These are phyloP conservation scores for Pseudonaja textilis DNA, from an alignment of 2,113 vertebrate species.

Conservation along the genomic window DNA sequence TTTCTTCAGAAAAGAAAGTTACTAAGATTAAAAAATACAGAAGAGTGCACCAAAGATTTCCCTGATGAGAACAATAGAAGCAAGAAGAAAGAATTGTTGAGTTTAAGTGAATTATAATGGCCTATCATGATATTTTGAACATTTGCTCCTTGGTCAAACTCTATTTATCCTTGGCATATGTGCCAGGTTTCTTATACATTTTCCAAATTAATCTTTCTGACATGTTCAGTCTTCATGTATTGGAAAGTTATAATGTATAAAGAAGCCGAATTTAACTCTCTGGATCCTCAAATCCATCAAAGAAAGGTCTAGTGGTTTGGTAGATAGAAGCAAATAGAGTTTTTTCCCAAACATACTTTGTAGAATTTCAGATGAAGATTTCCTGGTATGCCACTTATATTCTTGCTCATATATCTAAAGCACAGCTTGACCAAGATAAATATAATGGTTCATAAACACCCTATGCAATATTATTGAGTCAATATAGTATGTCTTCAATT, in stretches of 20 bases:
- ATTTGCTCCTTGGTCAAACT: not conserved
- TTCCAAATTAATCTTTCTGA: not conserved
- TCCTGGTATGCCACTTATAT: not conserved
- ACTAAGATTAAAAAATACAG: slow-evolving; percentile 50
- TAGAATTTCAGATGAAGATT: not conserved
- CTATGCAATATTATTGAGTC: not conserved
- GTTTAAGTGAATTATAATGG: not conserved
- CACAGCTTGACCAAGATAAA: not conserved
- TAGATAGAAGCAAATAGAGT: not conserved
- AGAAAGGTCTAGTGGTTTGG: not conserved
- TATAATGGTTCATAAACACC: not conserved
- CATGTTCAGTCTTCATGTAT: slow-evolving; percentile 2
- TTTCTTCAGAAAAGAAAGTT: slow-evolving; percentile 41
- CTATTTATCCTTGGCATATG: not conserved
- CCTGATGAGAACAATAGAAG: slow-evolving; percentile 26
- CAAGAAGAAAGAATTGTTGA: not conserved
- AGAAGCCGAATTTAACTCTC: not conserved
- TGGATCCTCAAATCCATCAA: not conserved
- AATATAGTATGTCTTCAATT: not conserved
- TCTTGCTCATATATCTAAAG: not conserved
- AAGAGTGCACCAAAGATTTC: slow-evolving; percentile 49
- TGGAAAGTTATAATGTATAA: not conserved
- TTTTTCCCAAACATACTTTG: not conserved
- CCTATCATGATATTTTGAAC: slow-evolving; percentile 10
- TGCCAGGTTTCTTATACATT: not conserved